Base-by-base conservation (phyloP, 2,888 invertebrate species). In the Pterostichus niger region DNA sequence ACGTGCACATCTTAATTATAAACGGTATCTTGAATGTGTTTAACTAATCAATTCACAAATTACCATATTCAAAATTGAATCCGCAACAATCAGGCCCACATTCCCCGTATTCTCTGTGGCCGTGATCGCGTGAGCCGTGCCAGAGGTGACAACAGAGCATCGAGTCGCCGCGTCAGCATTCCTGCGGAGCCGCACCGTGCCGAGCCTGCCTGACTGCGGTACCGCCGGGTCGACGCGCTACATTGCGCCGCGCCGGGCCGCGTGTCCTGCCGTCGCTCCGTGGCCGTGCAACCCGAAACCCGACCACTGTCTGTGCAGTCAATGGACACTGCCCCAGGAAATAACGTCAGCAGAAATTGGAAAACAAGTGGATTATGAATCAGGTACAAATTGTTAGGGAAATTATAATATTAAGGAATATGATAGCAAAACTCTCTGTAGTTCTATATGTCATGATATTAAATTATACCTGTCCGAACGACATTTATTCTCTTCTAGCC, bases 151-250 rank as follows among this genome's bases (percentile, higher is more conserved):
- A 64, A 64, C 64, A 64, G 64, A 64, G 31, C 64, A 33, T 33
- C 64, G n/a, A 52, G n/a, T 13, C 31, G 64, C 64, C n/a, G 13
- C 64, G 64, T 64, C 64, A 64, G 64, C 64, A 33, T 64, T 64
- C 40, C 40, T 64, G 64, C 40, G n/a, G 61, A 6, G 13, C 61
- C 61, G 61, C 61, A 31, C 64, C 64, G 64, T 35, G 40, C 33
- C 64, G 61, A 61, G 10, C n/a, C 13, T 24, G 52, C 52, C 52
- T 13, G 24, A 24, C 24, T 24, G 24, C 24, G 24, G 24, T 9
- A 46, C 46, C 11, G 46, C 3, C 24, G 40, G 40, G 40, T 40
- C 52, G 52, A 52, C 52, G 13, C 52, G n/a, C n/a, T 52, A n/a
- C 52, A 5, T 5, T 52, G 13, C 49, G 49, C 10, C 13, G n/a